Evolutionary conservation across 2,797 vertebrate genomes (phyloP).

Genomic region (Manis javanica): DNA sequence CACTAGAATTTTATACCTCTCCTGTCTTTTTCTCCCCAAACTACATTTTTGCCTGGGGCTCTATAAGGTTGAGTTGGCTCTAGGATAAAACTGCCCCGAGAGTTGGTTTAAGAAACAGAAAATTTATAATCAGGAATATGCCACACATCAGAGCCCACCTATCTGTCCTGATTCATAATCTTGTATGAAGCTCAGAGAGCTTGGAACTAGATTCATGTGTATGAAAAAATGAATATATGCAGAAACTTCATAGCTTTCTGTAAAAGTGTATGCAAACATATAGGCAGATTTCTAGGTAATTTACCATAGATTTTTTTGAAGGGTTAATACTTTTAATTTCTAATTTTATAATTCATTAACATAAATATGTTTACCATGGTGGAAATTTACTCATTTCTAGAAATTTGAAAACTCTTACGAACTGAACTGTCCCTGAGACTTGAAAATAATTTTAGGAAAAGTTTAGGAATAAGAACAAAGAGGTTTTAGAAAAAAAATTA

Average conservation of each 20-base stretch:
- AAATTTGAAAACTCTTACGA: not conserved
- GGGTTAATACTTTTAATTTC: not conserved
- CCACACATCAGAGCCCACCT: not conserved
- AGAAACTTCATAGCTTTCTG: not conserved
- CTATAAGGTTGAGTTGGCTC: not conserved
- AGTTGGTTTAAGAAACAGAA: not conserved
- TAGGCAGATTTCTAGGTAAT: not conserved
- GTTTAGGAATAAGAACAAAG: not conserved
- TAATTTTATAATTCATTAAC: constrained; percentile 12
- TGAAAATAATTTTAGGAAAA: constrained; percentile 35
- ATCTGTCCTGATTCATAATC: not conserved
- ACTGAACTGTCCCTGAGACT: not conserved
- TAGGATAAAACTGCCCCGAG: not conserved
- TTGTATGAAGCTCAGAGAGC: not conserved
- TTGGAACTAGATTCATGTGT: not conserved
- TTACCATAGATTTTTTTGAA: not conserved
- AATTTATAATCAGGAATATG: not conserved
- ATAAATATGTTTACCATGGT: not conserved
- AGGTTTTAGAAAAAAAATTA: not conserved
- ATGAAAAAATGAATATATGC: not conserved
- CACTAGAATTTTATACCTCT: not conserved
- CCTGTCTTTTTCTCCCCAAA: not conserved
- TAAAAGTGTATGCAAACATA: not conserved
- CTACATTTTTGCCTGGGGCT: not conserved
- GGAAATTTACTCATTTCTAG: constrained; percentile 23